Conservation (phyloP, 2,797 vertebrate species). For the Myoxocephalus aenaeus region DNA sequence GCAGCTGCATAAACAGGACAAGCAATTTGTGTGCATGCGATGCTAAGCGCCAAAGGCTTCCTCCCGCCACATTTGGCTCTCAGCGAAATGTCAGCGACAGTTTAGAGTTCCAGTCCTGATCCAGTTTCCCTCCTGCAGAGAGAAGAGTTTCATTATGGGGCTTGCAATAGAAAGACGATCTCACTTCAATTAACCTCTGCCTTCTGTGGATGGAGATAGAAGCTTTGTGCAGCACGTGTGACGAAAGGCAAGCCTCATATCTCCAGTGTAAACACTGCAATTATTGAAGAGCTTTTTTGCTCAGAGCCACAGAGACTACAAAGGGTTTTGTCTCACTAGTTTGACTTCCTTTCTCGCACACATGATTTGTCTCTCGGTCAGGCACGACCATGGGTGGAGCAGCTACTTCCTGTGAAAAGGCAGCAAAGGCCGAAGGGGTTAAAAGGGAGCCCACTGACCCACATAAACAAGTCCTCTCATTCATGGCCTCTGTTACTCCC, state of each 20-base stretch:
- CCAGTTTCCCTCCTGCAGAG: constrained; percentile 53
- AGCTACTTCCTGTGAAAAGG: constrained; percentile 63
- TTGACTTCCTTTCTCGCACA: constrained; percentile 60
- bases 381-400: constrained; percentile 53
- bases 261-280: constrained; percentile 57
- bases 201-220: constrained; percentile 54
- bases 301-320: constrained; percentile 42
- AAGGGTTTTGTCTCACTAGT: constrained; percentile 60
- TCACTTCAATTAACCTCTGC: constrained; percentile 65
- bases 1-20: constrained; percentile 81
- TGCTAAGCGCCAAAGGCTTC: constrained; percentile 56
- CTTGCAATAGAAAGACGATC: constrained; percentile 54
- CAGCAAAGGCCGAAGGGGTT: constrained; percentile 59
- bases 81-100: constrained; percentile 63
- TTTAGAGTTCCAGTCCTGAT: constrained; percentile 54
- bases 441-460: constrained; percentile 77
- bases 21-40: constrained; percentile 75
- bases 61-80: constrained; percentile 57
- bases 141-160: constrained; percentile 43
- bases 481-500: constrained; percentile 79
- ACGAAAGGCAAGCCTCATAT: constrained; percentile 43
- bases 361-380: constrained; percentile 63
- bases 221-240: constrained; percentile 49
- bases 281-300: constrained; percentile 51
- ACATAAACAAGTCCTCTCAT: constrained; percentile 80